Evolutionary conservation across 2,888 invertebrate species (phyloP).

Genomic region (Drosophila phalerata): DNA sequence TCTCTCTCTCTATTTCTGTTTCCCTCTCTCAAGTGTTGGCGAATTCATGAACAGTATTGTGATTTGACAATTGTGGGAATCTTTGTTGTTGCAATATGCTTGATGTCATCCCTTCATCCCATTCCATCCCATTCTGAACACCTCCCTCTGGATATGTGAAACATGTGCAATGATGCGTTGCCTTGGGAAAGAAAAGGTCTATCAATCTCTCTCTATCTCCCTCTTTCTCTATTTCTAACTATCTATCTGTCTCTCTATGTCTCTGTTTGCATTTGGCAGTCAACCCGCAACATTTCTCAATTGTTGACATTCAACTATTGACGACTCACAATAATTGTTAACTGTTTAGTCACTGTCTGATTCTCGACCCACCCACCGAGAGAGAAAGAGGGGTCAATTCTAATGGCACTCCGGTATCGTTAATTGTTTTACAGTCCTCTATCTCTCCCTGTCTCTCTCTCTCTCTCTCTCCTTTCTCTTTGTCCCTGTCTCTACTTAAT

Average conservation of each 20-base stretch:
- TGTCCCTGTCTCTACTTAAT: slow-evolving; percentile 22
- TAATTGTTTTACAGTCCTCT: slow-evolving; percentile 59
- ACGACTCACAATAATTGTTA: slow-evolving; percentile 74
- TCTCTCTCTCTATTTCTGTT: slow-evolving; percentile 28
- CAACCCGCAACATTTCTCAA: slow-evolving; percentile 44
- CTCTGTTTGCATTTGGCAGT: slow-evolving; percentile 53
- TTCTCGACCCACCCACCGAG: slow-evolving; percentile 40
- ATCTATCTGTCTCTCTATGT: slow-evolving; percentile 25
- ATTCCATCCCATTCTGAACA: neutral
- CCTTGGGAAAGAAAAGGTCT: slow-evolving; percentile 49
- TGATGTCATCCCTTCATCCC: slow-evolving; percentile 56
- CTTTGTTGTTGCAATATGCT: slow-evolving; percentile 67
- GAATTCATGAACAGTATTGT: slow-evolving; percentile 30
- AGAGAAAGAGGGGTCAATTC: slow-evolving; percentile 36
- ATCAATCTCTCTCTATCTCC: slow-evolving; percentile 40
- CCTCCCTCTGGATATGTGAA: slow-evolving; percentile 33
- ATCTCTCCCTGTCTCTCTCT: neutral
- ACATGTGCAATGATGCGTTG: slow-evolving; percentile 70
- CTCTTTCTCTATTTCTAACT: slow-evolving; percentile 4
- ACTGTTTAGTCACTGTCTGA: slow-evolving; percentile 79
- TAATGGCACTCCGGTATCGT: slow-evolving; percentile 46
- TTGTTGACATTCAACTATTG: slow-evolving; percentile 57
- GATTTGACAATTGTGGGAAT: slow-evolving; percentile 81
- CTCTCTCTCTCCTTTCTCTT: neutral
- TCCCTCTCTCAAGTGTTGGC: slow-evolving; percentile 16